Evolutionary conservation across 2,797 vertebrate species (phyloP).

Genomic region (Momotus momota): DNA sequence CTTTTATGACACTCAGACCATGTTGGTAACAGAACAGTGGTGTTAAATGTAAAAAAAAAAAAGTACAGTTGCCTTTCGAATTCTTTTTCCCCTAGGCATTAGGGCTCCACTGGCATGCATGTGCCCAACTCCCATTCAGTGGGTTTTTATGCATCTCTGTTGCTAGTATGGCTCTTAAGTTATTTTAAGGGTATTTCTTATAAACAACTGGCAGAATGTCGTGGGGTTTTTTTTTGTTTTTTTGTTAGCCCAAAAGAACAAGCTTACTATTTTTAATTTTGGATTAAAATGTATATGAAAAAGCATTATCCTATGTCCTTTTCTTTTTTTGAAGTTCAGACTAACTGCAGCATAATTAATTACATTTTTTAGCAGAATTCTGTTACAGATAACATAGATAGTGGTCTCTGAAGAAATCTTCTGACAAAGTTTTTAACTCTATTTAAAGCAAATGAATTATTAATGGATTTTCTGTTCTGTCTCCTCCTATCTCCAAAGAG

Average conservation of each 20-base stretch:
- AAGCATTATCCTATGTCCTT: background rate
- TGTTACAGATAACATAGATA: background rate
- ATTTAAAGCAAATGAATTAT: background rate
- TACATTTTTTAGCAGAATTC: background rate
- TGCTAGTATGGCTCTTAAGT: background rate
- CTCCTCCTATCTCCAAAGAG: background rate
- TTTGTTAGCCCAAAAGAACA: background rate
- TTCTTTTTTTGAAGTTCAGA: background rate
- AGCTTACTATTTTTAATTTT: background rate
- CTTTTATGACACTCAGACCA: background rate
- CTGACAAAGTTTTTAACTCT: background rate
- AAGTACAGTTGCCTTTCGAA: background rate
- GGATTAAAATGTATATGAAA: background rate
- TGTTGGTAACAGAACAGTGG: background rate
- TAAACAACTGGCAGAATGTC: too few relatives aligned
- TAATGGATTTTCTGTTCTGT: background rate
- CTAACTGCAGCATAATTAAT: background rate
- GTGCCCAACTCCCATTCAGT: background rate
- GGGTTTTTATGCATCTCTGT: background rate
- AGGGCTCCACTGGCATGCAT: background rate
- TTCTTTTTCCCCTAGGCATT: background rate
- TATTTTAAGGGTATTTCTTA: too few relatives aligned
- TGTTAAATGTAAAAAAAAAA: background rate
- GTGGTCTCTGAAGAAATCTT: background rate
- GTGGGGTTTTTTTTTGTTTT: too few relatives aligned